Conservation (phyloP, 2,797 vertebrate genomes). For the Prunella strophiata region DNA sequence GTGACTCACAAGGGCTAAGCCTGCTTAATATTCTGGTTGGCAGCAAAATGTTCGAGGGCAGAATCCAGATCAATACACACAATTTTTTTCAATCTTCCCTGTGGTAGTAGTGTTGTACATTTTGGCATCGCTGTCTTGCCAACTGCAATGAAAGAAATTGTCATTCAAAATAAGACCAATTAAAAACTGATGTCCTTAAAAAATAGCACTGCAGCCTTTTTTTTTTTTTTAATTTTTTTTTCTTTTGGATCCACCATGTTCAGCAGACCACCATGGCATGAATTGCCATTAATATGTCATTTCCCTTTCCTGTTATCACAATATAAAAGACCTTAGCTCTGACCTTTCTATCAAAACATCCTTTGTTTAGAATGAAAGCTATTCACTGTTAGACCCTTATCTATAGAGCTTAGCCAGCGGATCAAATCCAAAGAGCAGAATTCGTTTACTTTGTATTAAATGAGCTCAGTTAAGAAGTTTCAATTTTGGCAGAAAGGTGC, state of each 20-base stretch:
- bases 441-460: conserved; percentile 87
- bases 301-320: conserved; percentile 86
- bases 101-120: not conserved
- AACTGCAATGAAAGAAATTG: conserved; percentile 41
- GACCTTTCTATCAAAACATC: conserved; percentile 88
- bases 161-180: conserved; percentile 52
- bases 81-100: not conserved
- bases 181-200: conserved; percentile 25
- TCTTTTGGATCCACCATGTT: conserved; percentile 57
- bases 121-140: not conserved
- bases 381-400: conserved; percentile 80
- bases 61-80: not conserved
- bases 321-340: conserved; percentile 80
- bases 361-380: conserved; percentile 85
- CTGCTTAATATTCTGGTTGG: conserved; percentile 57
- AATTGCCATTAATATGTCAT: conserved; percentile 83
- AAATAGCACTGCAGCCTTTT: not conserved
- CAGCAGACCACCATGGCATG: conserved; percentile 79
- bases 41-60: not conserved
- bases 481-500: conserved; percentile 83
- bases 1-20: conserved; percentile 43
- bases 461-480: conserved; percentile 83
- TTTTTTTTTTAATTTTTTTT: not conserved
- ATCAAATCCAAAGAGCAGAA: conserved; percentile 84
- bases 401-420: conserved; percentile 80